A percentile compares a stretch with the other conserved stretches of the same genome.
These are phyloP conservation scores for Cinclus cinclus DNA, from an alignment of 2,113 vertebrate genomes.

Conservation along the genomic window DNA sequence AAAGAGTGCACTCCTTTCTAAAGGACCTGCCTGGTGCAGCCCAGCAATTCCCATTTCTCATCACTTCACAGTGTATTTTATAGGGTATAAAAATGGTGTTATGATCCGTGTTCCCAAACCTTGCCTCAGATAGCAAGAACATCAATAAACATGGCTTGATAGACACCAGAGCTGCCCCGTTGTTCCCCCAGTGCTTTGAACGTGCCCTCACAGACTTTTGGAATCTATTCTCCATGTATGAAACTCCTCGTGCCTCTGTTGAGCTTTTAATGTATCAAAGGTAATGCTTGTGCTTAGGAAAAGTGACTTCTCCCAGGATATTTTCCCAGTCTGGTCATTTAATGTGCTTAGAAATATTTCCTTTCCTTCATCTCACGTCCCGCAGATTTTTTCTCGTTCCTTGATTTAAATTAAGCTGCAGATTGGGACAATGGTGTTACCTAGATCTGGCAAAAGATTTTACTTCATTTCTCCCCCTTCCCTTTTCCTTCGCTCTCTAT, in stretches of 20 bases:
- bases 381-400: background rate
- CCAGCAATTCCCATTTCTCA: conserved; percentile 33
- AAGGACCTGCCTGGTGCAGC: conserved; percentile 27
- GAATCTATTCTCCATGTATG: background rate
- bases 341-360: background rate
- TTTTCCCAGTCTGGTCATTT: background rate
- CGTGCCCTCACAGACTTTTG: background rate
- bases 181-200: background rate
- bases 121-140: conserved; percentile 45
- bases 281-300: background rate
- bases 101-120: conserved; percentile 59
- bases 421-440: background rate
- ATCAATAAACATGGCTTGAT: conserved; percentile 56
- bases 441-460: background rate
- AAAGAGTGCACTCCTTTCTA: background rate
- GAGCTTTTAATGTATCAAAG: background rate
- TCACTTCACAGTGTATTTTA: conserved; percentile 51
- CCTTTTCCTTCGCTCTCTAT: background rate
- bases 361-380: background rate
- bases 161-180: conserved; percentile 31
- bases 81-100: conserved; percentile 63
- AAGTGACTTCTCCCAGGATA: background rate
- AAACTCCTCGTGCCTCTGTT: background rate
- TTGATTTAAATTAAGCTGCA: background rate
- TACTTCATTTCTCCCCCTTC: background rate